Conservation (phyloP, 1,140 invertebrate genomes). For the Solenopsis fugax region DNA sequence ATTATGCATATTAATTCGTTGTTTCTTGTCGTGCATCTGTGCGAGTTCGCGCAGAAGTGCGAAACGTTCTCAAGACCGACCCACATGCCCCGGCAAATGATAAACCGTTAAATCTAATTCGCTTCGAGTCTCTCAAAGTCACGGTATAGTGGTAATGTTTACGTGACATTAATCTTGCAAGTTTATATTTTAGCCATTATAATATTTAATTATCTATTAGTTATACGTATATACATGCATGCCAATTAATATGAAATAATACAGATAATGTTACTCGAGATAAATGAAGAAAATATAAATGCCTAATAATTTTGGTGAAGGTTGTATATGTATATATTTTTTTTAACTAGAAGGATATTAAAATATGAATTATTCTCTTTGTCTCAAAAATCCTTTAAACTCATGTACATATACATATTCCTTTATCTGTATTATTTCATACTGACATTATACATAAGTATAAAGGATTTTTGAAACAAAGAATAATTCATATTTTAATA, state of each 20-base stretch:
- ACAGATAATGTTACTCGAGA: too few species aligned
- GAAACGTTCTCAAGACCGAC: conserved; percentile 74
- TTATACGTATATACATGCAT: background rate
- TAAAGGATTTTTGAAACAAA: too few species aligned
- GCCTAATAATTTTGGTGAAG: too few species aligned
- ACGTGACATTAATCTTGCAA: background rate
- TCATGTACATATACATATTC: too few species aligned
- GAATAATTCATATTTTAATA: too few species aligned
- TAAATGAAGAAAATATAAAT: too few species aligned
- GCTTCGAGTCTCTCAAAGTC: background rate
- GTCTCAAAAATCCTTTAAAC: too few species aligned
- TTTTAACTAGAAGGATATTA: too few species aligned
- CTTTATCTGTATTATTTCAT: too few species aligned
- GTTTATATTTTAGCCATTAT: background rate
- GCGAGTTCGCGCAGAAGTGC: conserved; percentile 60
- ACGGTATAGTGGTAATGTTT: background rate
- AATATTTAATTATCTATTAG: background rate
- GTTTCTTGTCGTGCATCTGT: conserved; percentile 65
- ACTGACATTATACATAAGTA: too few species aligned
- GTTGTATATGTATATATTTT: too few species aligned
- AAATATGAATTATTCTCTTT: too few species aligned
- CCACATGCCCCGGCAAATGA: conserved; percentile 69
- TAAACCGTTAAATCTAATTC: conserved; percentile 56
- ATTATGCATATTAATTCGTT: conserved; percentile 77
- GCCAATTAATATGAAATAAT: background rate